Base-by-base conservation (phyloP, 1,140 invertebrate species). In the Frieseomelitta varia region DNA sequence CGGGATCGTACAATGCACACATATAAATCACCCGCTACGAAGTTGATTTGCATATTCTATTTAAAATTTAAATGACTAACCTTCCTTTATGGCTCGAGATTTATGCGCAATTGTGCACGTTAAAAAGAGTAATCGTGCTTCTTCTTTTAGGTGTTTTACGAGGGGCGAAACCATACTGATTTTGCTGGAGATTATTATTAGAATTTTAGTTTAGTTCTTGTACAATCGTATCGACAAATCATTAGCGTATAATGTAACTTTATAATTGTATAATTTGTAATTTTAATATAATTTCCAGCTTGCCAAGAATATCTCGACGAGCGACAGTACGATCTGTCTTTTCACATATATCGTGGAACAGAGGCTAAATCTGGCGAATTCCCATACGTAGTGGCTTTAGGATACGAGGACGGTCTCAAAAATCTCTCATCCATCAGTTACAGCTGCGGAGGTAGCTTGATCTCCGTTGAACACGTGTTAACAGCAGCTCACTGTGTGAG, bases 401-500 rank as follows among this genome's bases (percentile, higher is more conserved):
- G 93, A 11, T 95, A 94, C 56, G 51, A 84, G 15, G 79, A 89
- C 11, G 0, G 0, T 14, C 27, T 51, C 6, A 30, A 51, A 2
- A 53, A 71, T 58, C 12, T 68, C 17, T 74, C 80, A 39, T 15
- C 56, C 0, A 90, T 93, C 2, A 95, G 95, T 67, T 97, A 96
- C 87, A 95, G 95, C 39, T 99, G 98, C 91, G 98, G 98, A 0
- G 98, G 97, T 1, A 98, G 97, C 1, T 94, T 99, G 73, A 96
- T 99, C 15, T 96, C 96, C 0, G 94, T 96, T 2, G 92, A 95
- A 55, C 97, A 97, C 95, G 96, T 98, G 0, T 93, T 98, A 56
- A 98, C 98, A 0, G 98, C 98, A 0, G 98, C 97, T 0, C 98
- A 98, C 92, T 98, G 98, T 92, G 96, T 96, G 14, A 82, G 27